phyloP scores from a whole-genome alignment of 2,888 invertebrate species.

The Chrysolina oricalcia region DNA sequence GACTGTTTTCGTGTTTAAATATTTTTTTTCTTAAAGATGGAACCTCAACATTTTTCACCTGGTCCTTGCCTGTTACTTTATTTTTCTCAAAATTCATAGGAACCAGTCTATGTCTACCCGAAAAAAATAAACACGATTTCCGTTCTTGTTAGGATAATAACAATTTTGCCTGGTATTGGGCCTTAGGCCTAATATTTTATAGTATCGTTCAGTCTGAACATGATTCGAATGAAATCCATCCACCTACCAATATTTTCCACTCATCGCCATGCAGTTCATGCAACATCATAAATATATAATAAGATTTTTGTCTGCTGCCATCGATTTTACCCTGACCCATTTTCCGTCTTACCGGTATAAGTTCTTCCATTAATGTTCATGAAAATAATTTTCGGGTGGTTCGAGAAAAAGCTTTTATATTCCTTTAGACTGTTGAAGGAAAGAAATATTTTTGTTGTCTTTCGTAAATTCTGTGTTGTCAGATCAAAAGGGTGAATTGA shows the following conservation, averaged over 20 bases:
- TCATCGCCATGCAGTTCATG: not conserved
- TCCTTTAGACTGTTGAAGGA: not conserved
- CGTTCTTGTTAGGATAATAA: too few species aligned
- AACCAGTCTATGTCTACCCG: too few species aligned
- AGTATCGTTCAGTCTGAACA: not conserved
- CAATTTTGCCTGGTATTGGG: too few species aligned
- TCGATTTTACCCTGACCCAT: not conserved
- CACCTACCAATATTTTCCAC: slow-evolving; percentile 6
- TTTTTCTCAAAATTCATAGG: too few species aligned
- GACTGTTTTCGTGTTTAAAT: too few species aligned
- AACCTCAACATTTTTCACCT: too few species aligned
- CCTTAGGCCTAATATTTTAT: too few species aligned
- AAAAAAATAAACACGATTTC: too few species aligned
- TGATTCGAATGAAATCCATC: not conserved
- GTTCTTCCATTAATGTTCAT: not conserved
- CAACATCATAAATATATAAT: not conserved
- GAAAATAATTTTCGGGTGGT: not conserved
- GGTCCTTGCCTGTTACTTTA: too few species aligned
- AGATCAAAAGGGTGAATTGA: too few species aligned
- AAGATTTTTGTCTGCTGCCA: not conserved
- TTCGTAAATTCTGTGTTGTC: not conserved
- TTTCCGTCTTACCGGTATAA: not conserved
- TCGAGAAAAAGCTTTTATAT: not conserved
- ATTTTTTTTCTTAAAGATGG: too few species aligned
- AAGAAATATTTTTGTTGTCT: not conserved